phyloP scores from a whole-genome alignment of 2,113 vertebrate genomes.

The Stomatorhinus ivindoensis region DNA sequence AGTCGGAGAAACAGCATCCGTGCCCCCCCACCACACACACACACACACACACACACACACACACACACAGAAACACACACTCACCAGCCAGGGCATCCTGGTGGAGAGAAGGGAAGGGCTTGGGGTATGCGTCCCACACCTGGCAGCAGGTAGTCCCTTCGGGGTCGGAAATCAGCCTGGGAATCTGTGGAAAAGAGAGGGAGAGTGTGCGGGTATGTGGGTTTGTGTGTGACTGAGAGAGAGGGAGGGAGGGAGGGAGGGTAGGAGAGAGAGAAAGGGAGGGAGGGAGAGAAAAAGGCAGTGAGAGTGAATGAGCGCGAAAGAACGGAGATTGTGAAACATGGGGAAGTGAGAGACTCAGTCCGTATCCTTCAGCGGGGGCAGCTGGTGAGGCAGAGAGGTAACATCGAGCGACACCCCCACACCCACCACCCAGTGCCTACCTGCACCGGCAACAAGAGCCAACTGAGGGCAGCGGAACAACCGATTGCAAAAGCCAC shows the following conservation, averaged over 20 bases:
- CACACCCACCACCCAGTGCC: neutral
- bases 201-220: neutral
- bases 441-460: neutral
- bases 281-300: conserved; percentile 4
- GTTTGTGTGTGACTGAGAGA: neutral
- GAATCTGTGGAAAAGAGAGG: conserved; percentile 13
- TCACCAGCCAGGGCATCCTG: neutral
- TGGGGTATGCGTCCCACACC: neutral
- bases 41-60: neutral
- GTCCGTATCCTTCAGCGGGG: neutral
- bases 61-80: neutral
- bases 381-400: neutral
- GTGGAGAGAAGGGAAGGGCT: neutral
- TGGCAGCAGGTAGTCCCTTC: neutral
- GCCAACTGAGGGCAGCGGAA: neutral
- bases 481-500: neutral
- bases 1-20: neutral
- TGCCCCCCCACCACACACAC: neutral
- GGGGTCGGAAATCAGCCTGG: neutral
- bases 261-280: neutral
- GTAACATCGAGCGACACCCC: neutral
- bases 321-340: neutral
- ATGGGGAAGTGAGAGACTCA: conserved; percentile 23
- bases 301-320: conserved; percentile 12
- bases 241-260: conserved; percentile 16